Evolutionary conservation across 2,888 invertebrate species (phyloP).

Genomic region (Mesodorylaimus sp.): DNA sequence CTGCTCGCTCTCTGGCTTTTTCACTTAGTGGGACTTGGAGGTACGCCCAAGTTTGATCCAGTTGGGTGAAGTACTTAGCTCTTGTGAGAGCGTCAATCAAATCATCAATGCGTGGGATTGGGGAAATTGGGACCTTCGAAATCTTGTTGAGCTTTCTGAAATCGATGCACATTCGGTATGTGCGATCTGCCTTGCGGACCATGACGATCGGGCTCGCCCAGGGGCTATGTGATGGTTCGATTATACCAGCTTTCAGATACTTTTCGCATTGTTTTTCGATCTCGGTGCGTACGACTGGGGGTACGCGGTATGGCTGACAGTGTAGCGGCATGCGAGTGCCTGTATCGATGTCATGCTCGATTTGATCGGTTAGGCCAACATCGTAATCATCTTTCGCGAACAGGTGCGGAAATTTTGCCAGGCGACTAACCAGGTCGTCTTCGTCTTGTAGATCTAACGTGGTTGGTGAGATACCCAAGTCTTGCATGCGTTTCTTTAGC

Average conservation of each 20-base stretch:
- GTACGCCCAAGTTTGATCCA: slow-evolving; percentile 14
- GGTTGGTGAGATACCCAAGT: no score
- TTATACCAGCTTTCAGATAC: slow-evolving; percentile 1
- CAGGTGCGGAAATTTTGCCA: neutral
- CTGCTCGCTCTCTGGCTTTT: slow-evolving; percentile 14
- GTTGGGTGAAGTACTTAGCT: slow-evolving; percentile 8
- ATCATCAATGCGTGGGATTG: slow-evolving; percentile 13
- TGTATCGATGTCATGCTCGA: neutral
- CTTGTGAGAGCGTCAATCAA: slow-evolving; percentile 8
- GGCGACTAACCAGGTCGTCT: no score
- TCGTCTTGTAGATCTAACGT: no score
- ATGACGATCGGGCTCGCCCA: slow-evolving; percentile 27
- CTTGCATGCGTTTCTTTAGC: no score
- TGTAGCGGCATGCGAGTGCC: neutral
- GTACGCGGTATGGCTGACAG: neutral
- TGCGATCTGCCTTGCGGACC: slow-evolving; percentile 23
- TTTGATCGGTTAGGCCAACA: neutral
- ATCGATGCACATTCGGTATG: slow-evolving; percentile 16
- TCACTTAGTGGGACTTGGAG: slow-evolving; percentile 13
- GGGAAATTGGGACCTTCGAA: slow-evolving; percentile 12
- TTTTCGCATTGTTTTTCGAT: neutral
- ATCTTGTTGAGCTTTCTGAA: slow-evolving; percentile 15
- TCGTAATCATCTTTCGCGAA: neutral
- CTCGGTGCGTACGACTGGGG: neutral
- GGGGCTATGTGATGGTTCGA: slow-evolving; percentile 19